Evolutionary conservation across 2,797 vertebrate genomes (phyloP).

Genomic region (Halcyon smyrnensis): DNA sequence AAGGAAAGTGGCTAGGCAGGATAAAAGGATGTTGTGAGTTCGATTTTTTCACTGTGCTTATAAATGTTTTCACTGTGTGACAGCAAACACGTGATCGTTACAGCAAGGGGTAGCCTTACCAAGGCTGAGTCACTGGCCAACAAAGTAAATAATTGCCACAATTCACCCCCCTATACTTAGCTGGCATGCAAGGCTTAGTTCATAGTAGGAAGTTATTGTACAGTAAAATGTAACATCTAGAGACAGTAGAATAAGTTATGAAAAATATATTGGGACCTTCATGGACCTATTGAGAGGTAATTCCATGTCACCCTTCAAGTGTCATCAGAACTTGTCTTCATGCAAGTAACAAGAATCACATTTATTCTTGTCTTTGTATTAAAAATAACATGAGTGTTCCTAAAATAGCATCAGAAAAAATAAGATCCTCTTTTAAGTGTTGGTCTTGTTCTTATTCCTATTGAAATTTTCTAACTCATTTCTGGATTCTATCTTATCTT

Average conservation of each 20-base stretch:
- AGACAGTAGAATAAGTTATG: not conserved
- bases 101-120: not conserved
- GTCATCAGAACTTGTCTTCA: not conserved
- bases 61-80: not conserved
- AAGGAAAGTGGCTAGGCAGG: slow-evolving; percentile 91
- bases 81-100: not conserved
- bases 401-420: not conserved
- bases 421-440: not conserved
- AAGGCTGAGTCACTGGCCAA: not conserved
- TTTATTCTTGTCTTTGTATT: not conserved
- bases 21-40: slow-evolving; percentile 87
- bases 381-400: not conserved
- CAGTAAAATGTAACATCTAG: not conserved
- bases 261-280: not conserved
- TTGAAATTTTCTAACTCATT: not conserved
- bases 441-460: not conserved
- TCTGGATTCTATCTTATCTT: not conserved
- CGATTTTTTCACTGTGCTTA: not conserved
- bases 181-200: not conserved
- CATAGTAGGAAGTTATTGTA: not conserved
- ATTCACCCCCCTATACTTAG: not conserved
- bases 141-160: not conserved
- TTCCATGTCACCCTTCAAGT: not conserved
- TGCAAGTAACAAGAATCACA: not conserved
- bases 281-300: not conserved